Base-by-base conservation (phyloP, 2,797 vertebrate genomes). In the Typhlichthys eigenmanni region DNA sequence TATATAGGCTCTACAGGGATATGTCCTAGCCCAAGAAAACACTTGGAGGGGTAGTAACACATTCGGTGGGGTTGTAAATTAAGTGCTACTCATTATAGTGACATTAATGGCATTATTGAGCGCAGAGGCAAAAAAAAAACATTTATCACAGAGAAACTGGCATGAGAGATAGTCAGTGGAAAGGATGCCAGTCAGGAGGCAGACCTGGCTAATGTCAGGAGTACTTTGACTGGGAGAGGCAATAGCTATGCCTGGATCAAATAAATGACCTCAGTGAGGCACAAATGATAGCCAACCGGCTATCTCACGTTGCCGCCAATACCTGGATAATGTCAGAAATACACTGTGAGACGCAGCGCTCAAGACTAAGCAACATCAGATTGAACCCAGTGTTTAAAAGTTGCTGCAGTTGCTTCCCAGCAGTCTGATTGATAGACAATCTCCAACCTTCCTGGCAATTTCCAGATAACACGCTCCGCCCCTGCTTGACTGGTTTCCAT, bases 41-140 rank as follows among this genome's bases (percentile, higher is more conserved):
- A 80, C 83, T 85, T 66, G 69, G 64, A 66, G 72, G 38, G 64
- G 72, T 75, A 10, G 69, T 67, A 72, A 71, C 75, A 68, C 85
- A 63, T 77, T 74, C 75, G 74, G 78, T 64, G 24, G 68, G 72
- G 77, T 58, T 48, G 82, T 89, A 84, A 87, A 86, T 85, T 72
- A 75, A 85, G 81, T 47, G 75, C 73, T 60, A 10, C 84, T 88
- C 82, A 83, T 89, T 85, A 89, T 88, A 83, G 74, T 80, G 84
- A 89, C 83, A 75, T 87, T 87, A 89, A 89, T 83, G 84, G 80
- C 71, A 68, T 85, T 80, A 85, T 79, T 71, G 78, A 88, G 86
- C 72, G 56, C 66, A 45, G 76, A 79, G 78, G 24, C 24, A 29
- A 29, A 29, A 64, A 76, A 75, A 17, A 79, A 78, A 82, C 14